These are phyloP conservation scores for Sarotherodon lohbergeri DNA, from an alignment of 2,113 vertebrate species.

Conservation along the genomic window DNA sequence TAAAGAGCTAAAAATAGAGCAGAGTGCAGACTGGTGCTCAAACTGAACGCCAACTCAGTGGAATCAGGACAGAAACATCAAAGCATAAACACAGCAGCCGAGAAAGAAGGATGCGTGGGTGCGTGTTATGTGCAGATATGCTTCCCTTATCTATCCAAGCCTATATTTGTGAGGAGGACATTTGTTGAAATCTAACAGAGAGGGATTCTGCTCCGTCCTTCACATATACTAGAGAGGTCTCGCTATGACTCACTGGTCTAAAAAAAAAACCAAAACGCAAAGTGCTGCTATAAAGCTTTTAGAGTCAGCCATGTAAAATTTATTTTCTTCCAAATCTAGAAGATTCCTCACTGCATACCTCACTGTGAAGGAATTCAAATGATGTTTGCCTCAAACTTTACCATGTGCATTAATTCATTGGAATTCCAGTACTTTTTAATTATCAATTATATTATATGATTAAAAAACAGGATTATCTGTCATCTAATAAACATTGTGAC, in stretches of 20 bases:
- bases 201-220: background rate
- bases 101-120: background rate
- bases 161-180: background rate
- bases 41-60: accelerated
- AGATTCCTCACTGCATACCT: background rate
- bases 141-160: background rate
- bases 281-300: background rate
- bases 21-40: background rate
- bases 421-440: background rate
- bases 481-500: background rate
- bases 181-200: background rate
- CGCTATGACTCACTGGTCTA: background rate
- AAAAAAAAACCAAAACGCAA: background rate
- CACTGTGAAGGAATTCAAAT: background rate
- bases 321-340: background rate
- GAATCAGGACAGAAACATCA: background rate
- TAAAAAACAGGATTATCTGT: background rate
- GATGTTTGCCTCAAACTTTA: background rate
- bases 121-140: background rate
- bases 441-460: background rate
- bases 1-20: background rate
- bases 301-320: background rate
- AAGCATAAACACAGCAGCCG: background rate
- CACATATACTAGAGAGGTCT: background rate
- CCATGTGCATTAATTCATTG: background rate